phyloP scores from a whole-genome alignment of 2,888 invertebrate genomes.

The Axea sp. region DNA sequence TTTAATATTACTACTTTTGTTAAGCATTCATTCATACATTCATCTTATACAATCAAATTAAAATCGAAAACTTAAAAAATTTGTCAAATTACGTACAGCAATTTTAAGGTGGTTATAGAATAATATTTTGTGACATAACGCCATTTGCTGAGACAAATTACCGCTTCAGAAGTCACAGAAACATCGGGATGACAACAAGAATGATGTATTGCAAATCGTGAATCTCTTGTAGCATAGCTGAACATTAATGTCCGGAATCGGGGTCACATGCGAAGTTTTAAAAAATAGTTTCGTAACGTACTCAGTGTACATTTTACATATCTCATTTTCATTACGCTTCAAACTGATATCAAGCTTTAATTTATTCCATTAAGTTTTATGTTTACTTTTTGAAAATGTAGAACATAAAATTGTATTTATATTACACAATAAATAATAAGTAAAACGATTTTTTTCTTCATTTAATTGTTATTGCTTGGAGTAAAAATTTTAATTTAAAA shows the following conservation, averaged over 20 bases:
- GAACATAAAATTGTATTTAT: no score
- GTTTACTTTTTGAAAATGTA: background rate
- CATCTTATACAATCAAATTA: no score
- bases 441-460: no score
- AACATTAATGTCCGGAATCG: conserved; percentile 44
- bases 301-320: background rate
- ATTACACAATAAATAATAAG: no score
- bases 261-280: conserved; percentile 31
- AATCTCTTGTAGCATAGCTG: conserved; percentile 30
- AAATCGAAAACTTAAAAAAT: no score
- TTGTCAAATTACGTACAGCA: no score
- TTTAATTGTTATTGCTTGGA: no score
- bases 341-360: conserved; percentile 23
- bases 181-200: conserved; percentile 51
- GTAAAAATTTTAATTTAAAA: no score
- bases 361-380: conserved; percentile 34
- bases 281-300: conserved; percentile 42
- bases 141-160: conserved; percentile 43
- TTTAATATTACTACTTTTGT: no score
- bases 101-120: background rate
- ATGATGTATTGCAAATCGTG: conserved; percentile 53
- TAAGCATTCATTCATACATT: no score
- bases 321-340: conserved; percentile 27
- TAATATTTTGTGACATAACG: conserved; percentile 6
- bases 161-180: conserved; percentile 38